A percentile compares a stretch with the other conserved stretches of the same genome.
Conservation (phyloP, 2,888 invertebrate genomes). For the Tenthredo notha region DNA sequence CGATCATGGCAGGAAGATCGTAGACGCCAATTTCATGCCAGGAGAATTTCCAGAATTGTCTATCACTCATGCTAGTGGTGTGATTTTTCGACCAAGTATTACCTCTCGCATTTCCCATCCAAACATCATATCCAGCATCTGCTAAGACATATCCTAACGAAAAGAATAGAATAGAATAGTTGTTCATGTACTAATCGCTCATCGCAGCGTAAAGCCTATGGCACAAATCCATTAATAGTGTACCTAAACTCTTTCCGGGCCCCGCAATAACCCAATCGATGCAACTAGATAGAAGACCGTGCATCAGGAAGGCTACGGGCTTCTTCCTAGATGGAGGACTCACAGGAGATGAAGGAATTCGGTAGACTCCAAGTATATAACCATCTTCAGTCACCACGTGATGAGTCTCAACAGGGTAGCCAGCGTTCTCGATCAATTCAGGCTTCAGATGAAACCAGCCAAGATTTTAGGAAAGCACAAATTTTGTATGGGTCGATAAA, state of each 20-base stretch:
- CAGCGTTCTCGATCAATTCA: conserved; percentile 81
- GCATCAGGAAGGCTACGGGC: conserved; percentile 83
- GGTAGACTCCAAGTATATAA: conserved; percentile 88
- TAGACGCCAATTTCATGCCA: too few relatives aligned
- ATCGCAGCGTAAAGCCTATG: neutral
- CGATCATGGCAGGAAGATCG: too few relatives aligned
- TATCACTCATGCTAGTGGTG: too few relatives aligned
- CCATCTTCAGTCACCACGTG: conserved; percentile 86
- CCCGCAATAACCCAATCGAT: conserved; percentile 88
- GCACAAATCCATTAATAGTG: neutral
- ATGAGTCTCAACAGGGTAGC: conserved; percentile 84
- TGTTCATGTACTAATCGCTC: too few relatives aligned
- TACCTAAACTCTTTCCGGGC: conserved; percentile 85
- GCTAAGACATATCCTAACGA: too few relatives aligned
- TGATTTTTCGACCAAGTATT: too few relatives aligned
- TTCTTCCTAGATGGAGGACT: conserved; percentile 64
- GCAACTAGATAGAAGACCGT: conserved; percentile 87
- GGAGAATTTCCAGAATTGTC: too few relatives aligned
- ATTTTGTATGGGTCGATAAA: neutral
- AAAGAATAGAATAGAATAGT: too few relatives aligned
- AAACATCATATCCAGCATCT: too few relatives aligned
- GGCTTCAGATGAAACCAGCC: neutral
- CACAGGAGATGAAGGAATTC: conserved; percentile 83
- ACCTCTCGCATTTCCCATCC: too few relatives aligned
- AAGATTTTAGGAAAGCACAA: neutral